Conservation (phyloP, 2,113 vertebrate species). For the Eretmochelys imbricata region DNA sequence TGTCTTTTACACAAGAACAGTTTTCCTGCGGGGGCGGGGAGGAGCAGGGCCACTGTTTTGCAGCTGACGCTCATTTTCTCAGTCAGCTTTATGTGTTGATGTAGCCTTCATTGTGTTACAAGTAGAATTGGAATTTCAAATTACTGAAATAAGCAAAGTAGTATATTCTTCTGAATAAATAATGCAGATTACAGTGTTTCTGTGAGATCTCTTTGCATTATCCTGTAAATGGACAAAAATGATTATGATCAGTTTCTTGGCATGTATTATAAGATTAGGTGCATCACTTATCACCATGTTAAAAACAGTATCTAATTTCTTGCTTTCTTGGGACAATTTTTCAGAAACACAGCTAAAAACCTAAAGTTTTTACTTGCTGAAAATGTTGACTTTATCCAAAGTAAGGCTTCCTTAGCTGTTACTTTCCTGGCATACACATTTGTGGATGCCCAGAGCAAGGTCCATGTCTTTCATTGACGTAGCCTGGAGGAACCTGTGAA, state of each 20-base stretch:
- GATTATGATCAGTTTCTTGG: not conserved
- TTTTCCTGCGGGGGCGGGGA: not conserved
- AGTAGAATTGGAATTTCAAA: not conserved
- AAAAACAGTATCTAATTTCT: not conserved
- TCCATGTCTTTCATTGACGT: not conserved
- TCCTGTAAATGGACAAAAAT: not conserved
- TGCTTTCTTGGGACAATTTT: not conserved
- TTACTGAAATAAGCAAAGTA: not conserved
- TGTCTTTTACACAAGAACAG: rapidly evolving
- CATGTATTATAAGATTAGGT: not conserved
- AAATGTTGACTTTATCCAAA: not conserved
- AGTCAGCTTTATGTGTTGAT: not conserved
- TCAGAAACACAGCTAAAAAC: not conserved
- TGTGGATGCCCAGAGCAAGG: not conserved
- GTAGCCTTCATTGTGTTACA: not conserved
- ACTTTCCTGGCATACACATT: not conserved
- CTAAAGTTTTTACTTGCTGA: not conserved
- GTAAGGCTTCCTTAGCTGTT: not conserved
- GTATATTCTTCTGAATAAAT: not conserved
- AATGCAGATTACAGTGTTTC: not conserved
- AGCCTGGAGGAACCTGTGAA: not conserved
- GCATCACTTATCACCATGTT: too few relatives aligned
- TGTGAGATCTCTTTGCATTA: not conserved
- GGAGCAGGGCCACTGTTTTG: not conserved
- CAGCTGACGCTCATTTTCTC: not conserved